A percentile compares a stretch with the other conserved stretches of the same genome.
Evolutionary conservation across 1,140 invertebrate species (phyloP).

Genomic region (Harpegnathos saltator): DNA sequence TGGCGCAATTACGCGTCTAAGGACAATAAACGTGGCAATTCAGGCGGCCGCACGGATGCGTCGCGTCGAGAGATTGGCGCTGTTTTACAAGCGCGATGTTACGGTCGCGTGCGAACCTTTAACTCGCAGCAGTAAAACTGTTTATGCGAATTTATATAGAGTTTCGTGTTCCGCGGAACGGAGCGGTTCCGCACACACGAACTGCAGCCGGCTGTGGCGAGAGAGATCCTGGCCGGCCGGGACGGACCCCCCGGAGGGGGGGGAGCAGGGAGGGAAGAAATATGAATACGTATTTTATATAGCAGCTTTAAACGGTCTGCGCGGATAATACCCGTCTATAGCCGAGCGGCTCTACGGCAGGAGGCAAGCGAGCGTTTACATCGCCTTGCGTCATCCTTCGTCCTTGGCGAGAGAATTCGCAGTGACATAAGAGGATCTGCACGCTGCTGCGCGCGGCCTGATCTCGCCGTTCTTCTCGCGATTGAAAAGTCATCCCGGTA

Average conservation of each 20-base stretch:
- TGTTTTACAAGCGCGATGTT: conserved; percentile 74
- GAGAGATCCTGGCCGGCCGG: no score
- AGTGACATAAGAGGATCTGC: conserved; percentile 56
- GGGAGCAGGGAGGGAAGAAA: conserved; percentile 67
- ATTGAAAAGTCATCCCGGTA: conserved; percentile 50
- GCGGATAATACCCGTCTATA: conserved; percentile 72
- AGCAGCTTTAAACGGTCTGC: conserved; percentile 75
- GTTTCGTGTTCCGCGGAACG: conserved; percentile 69
- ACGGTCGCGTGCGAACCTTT: conserved; percentile 72
- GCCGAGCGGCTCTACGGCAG: conserved; percentile 31
- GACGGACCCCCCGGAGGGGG: neutral
- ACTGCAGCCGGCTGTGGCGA: no score
- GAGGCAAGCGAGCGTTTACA: conserved; percentile 56
- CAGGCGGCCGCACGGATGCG: conserved; percentile 1
- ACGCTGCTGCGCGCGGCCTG: conserved; percentile 39
- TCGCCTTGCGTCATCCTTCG: conserved; percentile 70
- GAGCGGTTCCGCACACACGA: conserved; percentile 13
- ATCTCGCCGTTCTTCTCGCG: conserved; percentile 20
- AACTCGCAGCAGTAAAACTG: conserved; percentile 78
- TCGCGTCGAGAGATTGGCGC: conserved; percentile 13
- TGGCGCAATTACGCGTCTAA: conserved; percentile 53
- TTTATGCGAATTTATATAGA: conserved; percentile 81
- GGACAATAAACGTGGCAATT: conserved; percentile 54
- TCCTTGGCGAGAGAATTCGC: conserved; percentile 57
- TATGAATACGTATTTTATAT: conserved; percentile 81